Evolutionary conservation across 2,797 vertebrate species (phyloP).

Genomic region (Phrynocephalus vlangalii): DNA sequence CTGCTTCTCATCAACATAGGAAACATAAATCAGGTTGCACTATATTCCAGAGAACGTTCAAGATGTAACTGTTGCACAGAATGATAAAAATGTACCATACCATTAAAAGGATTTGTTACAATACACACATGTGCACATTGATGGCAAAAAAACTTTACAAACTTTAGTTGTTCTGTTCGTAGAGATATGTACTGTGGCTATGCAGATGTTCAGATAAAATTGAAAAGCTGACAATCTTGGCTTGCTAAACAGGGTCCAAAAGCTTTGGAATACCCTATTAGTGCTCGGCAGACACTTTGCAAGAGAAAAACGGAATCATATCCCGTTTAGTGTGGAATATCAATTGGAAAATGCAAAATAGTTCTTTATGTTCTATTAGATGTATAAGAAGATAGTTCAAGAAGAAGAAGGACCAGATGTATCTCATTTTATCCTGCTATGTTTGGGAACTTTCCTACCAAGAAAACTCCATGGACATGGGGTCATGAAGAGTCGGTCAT

Average conservation of each 20-base stretch:
- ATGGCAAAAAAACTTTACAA: background rate
- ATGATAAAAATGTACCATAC: conserved; percentile 23
- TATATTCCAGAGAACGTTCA: conserved; percentile 8
- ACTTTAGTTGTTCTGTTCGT: conserved; percentile 4
- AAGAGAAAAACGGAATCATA: background rate
- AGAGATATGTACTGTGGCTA: background rate
- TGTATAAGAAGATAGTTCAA: background rate
- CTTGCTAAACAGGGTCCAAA: background rate
- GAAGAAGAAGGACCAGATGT: background rate
- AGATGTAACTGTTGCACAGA: background rate
- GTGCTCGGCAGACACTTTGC: background rate
- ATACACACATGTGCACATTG: background rate
- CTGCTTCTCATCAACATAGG: conserved; percentile 16
- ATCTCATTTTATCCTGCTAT: background rate
- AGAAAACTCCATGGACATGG: no score
- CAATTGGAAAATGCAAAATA: background rate
- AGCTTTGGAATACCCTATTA: background rate
- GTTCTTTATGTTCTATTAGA: no score
- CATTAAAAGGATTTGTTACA: background rate
- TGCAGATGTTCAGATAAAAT: background rate
- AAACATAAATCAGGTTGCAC: conserved; percentile 31
- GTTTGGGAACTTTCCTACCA: background rate
- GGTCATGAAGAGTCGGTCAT: no score
- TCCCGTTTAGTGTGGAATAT: background rate
- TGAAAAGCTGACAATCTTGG: background rate